Conservation (phyloP, 2,113 vertebrate genomes). For the Chaenocephalus aceratus region DNA sequence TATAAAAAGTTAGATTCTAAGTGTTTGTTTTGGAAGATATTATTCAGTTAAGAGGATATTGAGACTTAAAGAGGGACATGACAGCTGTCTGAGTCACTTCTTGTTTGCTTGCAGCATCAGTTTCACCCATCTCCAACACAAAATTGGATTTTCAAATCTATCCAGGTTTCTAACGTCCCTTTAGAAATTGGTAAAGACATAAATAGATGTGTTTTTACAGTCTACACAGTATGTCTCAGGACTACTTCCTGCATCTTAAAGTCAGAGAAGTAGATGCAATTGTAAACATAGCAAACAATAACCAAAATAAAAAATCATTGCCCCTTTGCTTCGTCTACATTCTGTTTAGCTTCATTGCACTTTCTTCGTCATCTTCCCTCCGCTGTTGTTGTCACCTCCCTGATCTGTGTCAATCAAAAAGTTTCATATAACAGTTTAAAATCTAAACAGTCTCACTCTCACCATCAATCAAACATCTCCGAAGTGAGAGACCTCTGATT, state of each 20-base stretch:
- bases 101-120: neutral
- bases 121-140: neutral
- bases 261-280: neutral
- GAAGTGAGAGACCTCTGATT: conserved; percentile 37
- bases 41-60: conserved; percentile 8
- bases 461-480: conserved; percentile 51
- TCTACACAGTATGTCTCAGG: neutral
- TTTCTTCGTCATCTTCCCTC: neutral
- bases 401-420: conserved; percentile 10
- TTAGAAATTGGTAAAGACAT: neutral
- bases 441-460: conserved; percentile 13
- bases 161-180: neutral
- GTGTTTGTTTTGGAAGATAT: neutral
- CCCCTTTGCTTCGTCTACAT: neutral
- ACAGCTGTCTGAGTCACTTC: neutral
- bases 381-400: neutral
- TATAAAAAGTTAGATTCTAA: neutral
- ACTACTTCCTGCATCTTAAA: neutral
- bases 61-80: neutral
- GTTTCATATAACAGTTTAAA: conserved; percentile 17
- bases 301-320: neutral
- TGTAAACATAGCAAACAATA: neutral
- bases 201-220: neutral
- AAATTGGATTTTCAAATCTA: conserved; percentile 1
- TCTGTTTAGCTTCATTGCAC: neutral